Evolutionary conservation across 2,888 invertebrate species (phyloP).

Genomic region (Lepetodrilus schrolli): DNA sequence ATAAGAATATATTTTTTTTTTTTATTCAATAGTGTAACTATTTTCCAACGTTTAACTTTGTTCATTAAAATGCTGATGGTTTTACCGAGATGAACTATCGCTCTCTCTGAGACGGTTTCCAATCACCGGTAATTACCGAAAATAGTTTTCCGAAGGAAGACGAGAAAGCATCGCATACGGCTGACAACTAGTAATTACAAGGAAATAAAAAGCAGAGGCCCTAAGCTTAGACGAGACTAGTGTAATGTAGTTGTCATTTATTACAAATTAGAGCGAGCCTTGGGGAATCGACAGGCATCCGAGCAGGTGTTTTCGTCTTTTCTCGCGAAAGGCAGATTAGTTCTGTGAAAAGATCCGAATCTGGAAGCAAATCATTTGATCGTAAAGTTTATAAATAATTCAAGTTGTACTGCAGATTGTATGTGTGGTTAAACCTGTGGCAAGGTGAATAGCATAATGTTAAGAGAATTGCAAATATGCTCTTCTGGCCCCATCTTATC

Average conservation of each 20-base stretch:
- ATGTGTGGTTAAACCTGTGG: not conserved
- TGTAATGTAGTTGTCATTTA: not conserved
- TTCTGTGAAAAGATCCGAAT: slow-evolving; percentile 20
- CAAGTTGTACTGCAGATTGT: not conserved
- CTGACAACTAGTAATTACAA: not conserved
- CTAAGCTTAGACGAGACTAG: not conserved
- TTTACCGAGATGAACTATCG: too few species aligned
- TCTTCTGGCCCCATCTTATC: too few species aligned
- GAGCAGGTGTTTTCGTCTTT: slow-evolving; percentile 1
- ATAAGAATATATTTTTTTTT: too few species aligned
- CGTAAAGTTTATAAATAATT: slow-evolving; percentile 18
- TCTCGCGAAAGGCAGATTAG: not conserved
- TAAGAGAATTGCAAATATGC: too few species aligned
- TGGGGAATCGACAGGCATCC: not conserved
- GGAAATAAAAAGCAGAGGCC: not conserved
- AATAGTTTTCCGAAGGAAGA: too few species aligned
- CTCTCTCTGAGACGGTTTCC: too few species aligned
- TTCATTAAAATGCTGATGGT: too few species aligned
- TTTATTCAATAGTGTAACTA: too few species aligned
- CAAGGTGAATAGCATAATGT: too few species aligned
- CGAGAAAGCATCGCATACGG: not conserved
- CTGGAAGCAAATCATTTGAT: slow-evolving; percentile 11
- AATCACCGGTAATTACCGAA: too few species aligned
- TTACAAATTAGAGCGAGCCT: not conserved
- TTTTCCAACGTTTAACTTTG: too few species aligned